Evolutionary conservation across 1,140 invertebrate genomes (phyloP).

Genomic region (Tetraneura akinire): DNA sequence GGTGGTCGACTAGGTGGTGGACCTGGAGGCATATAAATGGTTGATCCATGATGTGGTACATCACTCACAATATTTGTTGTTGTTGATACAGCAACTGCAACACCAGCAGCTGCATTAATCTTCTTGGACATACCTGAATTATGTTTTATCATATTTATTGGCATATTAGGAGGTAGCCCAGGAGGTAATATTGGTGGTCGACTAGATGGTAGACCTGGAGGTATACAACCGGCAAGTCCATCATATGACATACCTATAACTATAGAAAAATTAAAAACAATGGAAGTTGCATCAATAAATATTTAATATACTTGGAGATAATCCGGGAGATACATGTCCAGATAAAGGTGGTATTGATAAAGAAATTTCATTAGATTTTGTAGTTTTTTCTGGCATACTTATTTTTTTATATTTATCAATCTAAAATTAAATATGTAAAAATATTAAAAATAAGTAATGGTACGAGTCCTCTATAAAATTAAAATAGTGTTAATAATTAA

Average conservation of each 20-base stretch:
- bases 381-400: constrained; percentile 71
- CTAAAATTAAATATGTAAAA: constrained; percentile 52
- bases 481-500: too few relatives aligned
- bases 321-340: constrained; percentile 54
- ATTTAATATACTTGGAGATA: constrained; percentile 55
- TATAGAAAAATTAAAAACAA: background rate
- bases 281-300: background rate
- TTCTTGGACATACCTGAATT: too few relatives aligned
- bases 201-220: constrained; percentile 68
- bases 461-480: too few relatives aligned
- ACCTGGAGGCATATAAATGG: too few relatives aligned
- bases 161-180: too few relatives aligned
- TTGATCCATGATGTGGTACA: too few relatives aligned
- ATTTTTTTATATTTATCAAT: constrained; percentile 83
- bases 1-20: constrained; percentile 64
- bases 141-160: too few relatives aligned
- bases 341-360: constrained; percentile 55
- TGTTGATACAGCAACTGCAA: too few relatives aligned
- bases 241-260: constrained; percentile 62
- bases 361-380: constrained; percentile 40
- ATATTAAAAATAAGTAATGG: background rate
- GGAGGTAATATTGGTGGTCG: constrained; percentile 63
- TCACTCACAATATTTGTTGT: too few relatives aligned
- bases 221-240: constrained; percentile 62
- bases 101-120: too few relatives aligned